Evolutionary conservation across 1,140 invertebrate genomes (phyloP).

Genomic region (Ceratitis capitata): DNA sequence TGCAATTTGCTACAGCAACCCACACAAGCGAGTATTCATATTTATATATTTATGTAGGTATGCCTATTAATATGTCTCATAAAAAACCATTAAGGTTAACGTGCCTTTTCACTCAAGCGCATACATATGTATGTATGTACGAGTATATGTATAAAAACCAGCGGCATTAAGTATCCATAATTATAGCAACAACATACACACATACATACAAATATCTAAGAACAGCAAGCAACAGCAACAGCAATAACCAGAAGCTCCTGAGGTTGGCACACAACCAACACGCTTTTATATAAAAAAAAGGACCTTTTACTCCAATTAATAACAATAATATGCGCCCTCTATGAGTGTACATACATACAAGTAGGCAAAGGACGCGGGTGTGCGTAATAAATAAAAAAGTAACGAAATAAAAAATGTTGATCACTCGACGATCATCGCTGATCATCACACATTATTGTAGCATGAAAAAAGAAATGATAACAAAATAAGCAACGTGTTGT

Average conservation of each 20-base stretch:
- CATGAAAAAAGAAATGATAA: background rate
- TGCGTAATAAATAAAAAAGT: background rate
- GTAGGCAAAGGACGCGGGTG: background rate
- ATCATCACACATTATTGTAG: constrained; percentile 20
- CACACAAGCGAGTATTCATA: too few species aligned
- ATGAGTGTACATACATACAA: too few species aligned
- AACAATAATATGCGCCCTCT: background rate
- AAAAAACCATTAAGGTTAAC: too few species aligned
- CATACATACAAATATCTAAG: too few species aligned
- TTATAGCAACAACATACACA: background rate
- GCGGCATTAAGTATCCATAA: background rate
- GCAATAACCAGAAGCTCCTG: constrained; percentile 13
- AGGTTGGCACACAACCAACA: background rate
- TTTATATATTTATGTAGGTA: too few species aligned
- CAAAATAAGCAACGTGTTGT: background rate
- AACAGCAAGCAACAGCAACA: background rate
- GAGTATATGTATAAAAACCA: too few species aligned
- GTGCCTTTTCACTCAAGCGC: too few species aligned
- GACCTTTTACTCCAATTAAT: background rate
- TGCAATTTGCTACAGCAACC: background rate
- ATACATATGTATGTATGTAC: too few species aligned
- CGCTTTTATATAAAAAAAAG: background rate
- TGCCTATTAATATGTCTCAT: too few species aligned
- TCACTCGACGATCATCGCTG: background rate
- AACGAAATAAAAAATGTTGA: constrained; percentile 4